Evolutionary conservation across 1,140 invertebrate genomes (phyloP), one percentile per base, ranked within the genome.

Genomic region (Drosophila asahinai): DNA sequence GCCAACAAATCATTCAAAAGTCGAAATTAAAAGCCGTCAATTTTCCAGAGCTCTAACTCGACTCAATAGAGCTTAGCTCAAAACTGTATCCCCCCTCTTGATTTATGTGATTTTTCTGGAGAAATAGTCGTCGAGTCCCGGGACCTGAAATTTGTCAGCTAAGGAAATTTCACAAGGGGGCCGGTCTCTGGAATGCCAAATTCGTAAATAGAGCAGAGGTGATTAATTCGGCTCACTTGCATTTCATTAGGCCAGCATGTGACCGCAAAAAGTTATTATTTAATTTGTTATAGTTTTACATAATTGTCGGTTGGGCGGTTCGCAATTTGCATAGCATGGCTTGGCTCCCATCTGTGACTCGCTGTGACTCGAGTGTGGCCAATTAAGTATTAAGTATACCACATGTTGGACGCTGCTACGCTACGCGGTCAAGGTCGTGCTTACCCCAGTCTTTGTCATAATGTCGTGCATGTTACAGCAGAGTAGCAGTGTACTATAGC

Each of bases 361-460:
- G 40, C 71, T 77, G 65, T 25, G 48, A 68, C 55, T 77, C 64
- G 42, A 74, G 75, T 82, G 80, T 73, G 67, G 54, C 70, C 70
- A 73, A 73, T 73, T 73, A 73, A 72, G 38, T 73, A 89, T 81
- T 90, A 87, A 83, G 84, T 89, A 81, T 83, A 76, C 84, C 84
- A 84, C 84, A 87, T 68, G 81, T 70, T 89, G 84, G 81, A 78
- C 84, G 73, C 54, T 19, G 73, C 59, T 19, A 79, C 38, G 48
- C 84, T 19, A 79, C 38, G 40, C 81, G 84, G 84, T 89, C 84
- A 87, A 90, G 84, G 84, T 84, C 86, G 65, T 68, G 42, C 58
- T 71, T 78, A 60, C 42, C 68, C 55, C 68, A 58, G 63, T 43
- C 68, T 45, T 65, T 81, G 67, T 82, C 72, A 65, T 80, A 86